Percentiles rank a stretch among this genome's conserved stretches.
Conservation (phyloP, 2,888 invertebrate genomes). For the Lithophane socia region DNA sequence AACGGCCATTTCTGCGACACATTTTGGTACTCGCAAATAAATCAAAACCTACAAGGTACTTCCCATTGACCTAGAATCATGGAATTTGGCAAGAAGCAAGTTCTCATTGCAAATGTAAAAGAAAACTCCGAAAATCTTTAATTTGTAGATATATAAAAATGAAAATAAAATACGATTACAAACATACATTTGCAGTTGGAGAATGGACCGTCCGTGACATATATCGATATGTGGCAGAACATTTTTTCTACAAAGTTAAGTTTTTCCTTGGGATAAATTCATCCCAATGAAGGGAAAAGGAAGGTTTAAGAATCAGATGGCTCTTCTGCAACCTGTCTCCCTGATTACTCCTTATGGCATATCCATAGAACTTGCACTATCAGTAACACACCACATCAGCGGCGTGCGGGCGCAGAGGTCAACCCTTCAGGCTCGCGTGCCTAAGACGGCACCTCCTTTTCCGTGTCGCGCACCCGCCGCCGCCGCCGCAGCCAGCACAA, state of each 20-base stretch:
- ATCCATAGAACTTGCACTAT: background rate
- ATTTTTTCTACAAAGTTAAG: background rate
- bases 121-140: no score
- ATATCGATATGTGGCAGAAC: no score
- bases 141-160: no score
- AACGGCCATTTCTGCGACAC: background rate
- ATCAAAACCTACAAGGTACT: no score
- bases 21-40: background rate
- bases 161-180: no score
- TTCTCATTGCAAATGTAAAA: background rate
- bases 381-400: slow-evolving; percentile 39
- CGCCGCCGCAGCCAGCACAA: slow-evolving; percentile 74
- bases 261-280: background rate
- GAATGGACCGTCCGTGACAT: no score
- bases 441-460: slow-evolving; percentile 88
- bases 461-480: slow-evolving; percentile 78
- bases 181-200: no score
- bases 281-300: background rate
- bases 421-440: slow-evolving; percentile 83
- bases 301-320: background rate
- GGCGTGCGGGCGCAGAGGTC: slow-evolving; percentile 74
- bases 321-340: no score
- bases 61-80: no score
- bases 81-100: background rate
- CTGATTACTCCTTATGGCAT: background rate